Percentiles rank a stretch among this genome's conserved stretches.
phyloP scores from a whole-genome alignment of 2,888 invertebrate genomes.

The Lepas anatifera region DNA sequence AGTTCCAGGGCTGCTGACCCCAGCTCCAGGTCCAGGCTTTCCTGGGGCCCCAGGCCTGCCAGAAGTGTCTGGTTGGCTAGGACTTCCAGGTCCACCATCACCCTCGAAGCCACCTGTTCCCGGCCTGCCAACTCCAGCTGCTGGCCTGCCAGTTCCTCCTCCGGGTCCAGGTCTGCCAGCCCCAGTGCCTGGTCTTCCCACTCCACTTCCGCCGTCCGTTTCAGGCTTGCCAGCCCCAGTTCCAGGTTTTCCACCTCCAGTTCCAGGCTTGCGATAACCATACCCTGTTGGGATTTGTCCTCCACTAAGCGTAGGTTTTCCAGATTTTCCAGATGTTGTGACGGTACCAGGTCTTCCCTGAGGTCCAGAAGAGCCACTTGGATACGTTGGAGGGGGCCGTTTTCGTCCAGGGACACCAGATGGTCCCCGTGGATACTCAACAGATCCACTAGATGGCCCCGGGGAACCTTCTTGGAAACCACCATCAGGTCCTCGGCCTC shows the following conservation, averaged over 20 bases:
- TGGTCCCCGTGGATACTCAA: neutral
- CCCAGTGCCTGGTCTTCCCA: neutral
- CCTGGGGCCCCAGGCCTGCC: neutral
- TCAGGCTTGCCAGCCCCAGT: neutral
- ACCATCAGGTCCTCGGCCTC: neutral
- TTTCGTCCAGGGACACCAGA: neutral
- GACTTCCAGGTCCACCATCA: neutral
- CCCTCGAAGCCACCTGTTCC: slow-evolving; percentile 16
- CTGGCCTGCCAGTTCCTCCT: slow-evolving; percentile 15
- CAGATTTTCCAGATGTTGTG: neutral
- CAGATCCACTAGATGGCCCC: neutral
- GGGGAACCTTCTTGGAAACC: neutral
- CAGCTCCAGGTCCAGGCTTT: neutral
- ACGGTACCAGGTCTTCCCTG: neutral
- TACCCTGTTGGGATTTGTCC: too few relatives aligned
- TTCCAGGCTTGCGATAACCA: too few relatives aligned
- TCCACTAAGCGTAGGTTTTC: too few relatives aligned
- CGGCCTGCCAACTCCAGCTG: slow-evolving; percentile 4
- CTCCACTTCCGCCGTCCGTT: neutral
- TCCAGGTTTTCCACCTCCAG: slow-evolving; percentile 10
- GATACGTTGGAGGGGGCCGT: neutral
- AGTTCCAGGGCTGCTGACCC: too few relatives aligned
- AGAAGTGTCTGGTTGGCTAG: neutral
- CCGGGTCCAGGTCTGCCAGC: neutral
- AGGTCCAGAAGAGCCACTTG: too few relatives aligned